Evolutionary conservation across 2,113 vertebrate species (phyloP).

Genomic region (Tragelaphus imberbis): DNA sequence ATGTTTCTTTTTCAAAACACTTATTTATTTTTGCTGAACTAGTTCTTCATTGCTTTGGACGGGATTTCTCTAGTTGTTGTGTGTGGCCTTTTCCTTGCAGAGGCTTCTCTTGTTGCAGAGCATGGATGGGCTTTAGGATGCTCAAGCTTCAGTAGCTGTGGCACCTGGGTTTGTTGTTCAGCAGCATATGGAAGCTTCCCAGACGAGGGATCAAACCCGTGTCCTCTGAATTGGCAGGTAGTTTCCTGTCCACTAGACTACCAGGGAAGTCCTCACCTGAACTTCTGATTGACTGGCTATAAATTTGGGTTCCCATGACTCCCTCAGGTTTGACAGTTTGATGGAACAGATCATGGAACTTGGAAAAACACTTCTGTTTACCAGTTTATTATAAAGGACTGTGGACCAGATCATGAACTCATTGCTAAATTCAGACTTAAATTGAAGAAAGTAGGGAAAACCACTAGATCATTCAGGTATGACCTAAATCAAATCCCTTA

Average conservation of each 20-base stretch:
- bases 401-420: neutral
- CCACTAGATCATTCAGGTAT: neutral
- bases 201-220: neutral
- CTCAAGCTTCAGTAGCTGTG: neutral
- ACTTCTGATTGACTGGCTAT: neutral
- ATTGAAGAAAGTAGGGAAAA: neutral
- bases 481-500: neutral
- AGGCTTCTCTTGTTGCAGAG: neutral
- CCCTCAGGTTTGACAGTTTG: neutral
- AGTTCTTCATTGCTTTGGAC: neutral
- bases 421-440: neutral
- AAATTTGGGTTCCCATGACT: neutral
- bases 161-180: neutral
- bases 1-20: neutral
- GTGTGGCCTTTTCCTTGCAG: neutral
- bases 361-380: neutral
- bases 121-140: rapidly evolving
- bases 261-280: neutral
- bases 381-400: neutral
- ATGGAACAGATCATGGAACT: neutral
- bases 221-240: neutral
- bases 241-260: neutral
- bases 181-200: neutral
- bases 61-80: neutral
- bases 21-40: neutral